Evolutionary conservation across 2,113 vertebrate species (phyloP).

Genomic region (Smithornis capensis): DNA sequence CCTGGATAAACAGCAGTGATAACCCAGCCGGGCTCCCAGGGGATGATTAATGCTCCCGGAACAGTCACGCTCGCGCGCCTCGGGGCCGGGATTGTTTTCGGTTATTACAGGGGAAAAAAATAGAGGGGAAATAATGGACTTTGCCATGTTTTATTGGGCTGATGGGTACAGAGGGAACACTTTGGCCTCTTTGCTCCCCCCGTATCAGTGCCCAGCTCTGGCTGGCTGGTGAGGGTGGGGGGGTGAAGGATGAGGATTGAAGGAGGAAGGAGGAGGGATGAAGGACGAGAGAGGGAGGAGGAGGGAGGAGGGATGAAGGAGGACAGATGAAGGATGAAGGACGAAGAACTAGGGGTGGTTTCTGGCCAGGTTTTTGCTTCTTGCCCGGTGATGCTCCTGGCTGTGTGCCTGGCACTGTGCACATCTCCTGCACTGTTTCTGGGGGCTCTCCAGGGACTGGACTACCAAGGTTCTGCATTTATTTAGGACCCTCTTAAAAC

Average conservation of each 20-base stretch:
- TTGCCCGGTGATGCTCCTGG: background rate
- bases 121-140: background rate
- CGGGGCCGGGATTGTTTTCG: background rate
- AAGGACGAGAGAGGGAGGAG: background rate
- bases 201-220: rapidly evolving
- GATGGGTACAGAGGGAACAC: background rate
- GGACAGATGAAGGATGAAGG: background rate
- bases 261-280: background rate
- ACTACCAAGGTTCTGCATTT: background rate
- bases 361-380: background rate
- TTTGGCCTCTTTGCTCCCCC: background rate
- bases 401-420: background rate
- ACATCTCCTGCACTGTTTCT: background rate
- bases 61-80: background rate
- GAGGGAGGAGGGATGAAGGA: background rate
- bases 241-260: background rate
- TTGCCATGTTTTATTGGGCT: conserved; percentile 11
- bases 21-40: background rate
- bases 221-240: background rate
- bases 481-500: background rate
- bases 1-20: background rate
- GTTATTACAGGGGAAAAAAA: background rate
- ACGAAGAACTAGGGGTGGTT: background rate
- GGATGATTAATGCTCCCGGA: background rate
- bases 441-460: background rate